Conservation (phyloP, 2,888 invertebrate genomes). For the Watsonalla binaria region DNA sequence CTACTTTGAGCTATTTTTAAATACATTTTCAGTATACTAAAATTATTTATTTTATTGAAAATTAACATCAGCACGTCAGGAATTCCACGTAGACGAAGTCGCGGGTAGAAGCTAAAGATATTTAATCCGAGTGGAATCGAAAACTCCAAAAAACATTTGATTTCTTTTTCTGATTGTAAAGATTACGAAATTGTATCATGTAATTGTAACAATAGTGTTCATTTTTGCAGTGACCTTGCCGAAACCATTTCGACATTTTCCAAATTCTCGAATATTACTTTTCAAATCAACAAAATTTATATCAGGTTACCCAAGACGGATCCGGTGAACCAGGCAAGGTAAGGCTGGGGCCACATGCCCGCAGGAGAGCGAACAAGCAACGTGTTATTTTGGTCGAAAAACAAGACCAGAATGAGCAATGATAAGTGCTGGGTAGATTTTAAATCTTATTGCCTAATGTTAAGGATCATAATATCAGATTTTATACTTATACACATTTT, state of each 20-base stretch:
- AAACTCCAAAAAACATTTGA: no score
- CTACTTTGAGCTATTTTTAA: neutral
- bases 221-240: slow-evolving; percentile 2
- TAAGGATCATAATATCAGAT: neutral
- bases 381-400: slow-evolving; percentile 37
- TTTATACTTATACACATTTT: no score
- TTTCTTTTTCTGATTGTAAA: no score
- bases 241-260: neutral
- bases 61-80: no score
- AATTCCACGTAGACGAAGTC: no score
- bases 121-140: no score
- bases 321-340: slow-evolving; percentile 33
- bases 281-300: slow-evolving; percentile 4
- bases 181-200: no score
- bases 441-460: slow-evolving; percentile 10
- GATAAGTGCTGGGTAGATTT: slow-evolving; percentile 10
- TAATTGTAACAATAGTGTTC: neutral
- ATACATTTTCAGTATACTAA: no score
- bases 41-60: no score
- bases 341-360: slow-evolving; percentile 45
- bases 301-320: slow-evolving; percentile 35
- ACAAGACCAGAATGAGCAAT: slow-evolving; percentile 13
- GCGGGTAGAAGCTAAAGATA: no score
- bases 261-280: slow-evolving; percentile 1
- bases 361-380: slow-evolving; percentile 45